Evolutionary conservation across 2,797 vertebrate genomes (phyloP).

Genomic region (Neosalanx taihuensis): DNA sequence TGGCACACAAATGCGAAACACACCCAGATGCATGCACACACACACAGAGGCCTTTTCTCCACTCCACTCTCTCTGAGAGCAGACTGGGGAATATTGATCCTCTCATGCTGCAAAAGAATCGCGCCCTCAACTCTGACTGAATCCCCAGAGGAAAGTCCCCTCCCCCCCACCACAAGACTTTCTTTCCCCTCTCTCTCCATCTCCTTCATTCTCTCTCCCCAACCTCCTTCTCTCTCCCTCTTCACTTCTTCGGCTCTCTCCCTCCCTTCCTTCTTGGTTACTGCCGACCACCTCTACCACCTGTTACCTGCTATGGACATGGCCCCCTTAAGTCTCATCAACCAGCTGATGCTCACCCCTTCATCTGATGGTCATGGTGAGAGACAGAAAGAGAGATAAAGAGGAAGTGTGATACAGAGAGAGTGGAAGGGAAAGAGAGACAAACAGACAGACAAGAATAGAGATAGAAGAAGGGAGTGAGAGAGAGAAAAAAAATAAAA

Average conservation of each 20-base stretch:
- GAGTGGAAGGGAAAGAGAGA: too few relatives aligned
- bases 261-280: not conserved
- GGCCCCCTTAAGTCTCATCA: constrained; percentile 19
- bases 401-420: constrained; percentile 13
- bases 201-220: not conserved
- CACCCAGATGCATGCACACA: not conserved
- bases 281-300: not conserved
- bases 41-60: constrained; percentile 14
- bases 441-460: constrained; percentile 30
- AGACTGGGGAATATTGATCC: constrained; percentile 45
- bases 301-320: constrained; percentile 26
- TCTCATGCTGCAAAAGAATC: constrained; percentile 37
- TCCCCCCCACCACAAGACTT: too few relatives aligned
- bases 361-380: not conserved
- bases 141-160: constrained; percentile 25
- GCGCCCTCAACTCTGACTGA: constrained; percentile 38
- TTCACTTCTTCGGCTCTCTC: not conserved
- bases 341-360: constrained; percentile 19
- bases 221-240: not conserved
- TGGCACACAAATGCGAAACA: not conserved
- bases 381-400: constrained; percentile 5
- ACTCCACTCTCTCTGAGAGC: constrained; percentile 37
- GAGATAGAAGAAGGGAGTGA: constrained; percentile 26
- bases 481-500: constrained; percentile 17
- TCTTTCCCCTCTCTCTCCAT: not conserved